These are phyloP conservation scores for Hypomecis atomaria DNA, from an alignment of 2,888 invertebrate species.

Conservation along the genomic window DNA sequence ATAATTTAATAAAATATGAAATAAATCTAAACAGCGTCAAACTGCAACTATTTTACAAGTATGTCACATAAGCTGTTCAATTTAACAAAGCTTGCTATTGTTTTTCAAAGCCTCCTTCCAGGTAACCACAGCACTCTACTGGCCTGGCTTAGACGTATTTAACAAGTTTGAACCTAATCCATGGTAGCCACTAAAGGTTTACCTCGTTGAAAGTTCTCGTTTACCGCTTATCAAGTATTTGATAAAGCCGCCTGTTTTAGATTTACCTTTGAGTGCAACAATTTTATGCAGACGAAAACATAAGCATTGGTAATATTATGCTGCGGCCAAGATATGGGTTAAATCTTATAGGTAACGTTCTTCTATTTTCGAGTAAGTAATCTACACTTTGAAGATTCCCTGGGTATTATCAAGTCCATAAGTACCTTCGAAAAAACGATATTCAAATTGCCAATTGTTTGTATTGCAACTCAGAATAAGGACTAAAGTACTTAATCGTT, in stretches of 20 bases:
- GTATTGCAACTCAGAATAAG: too few relatives aligned
- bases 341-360: too few relatives aligned
- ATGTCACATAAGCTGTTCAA: neutral
- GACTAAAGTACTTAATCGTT: too few relatives aligned
- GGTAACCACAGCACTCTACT: conserved; percentile 9
- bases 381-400: too few relatives aligned
- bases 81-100: conserved; percentile 5
- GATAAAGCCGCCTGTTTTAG: conserved; percentile 3
- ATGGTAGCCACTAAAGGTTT: conserved; percentile 19
- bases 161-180: conserved; percentile 24
- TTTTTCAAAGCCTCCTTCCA: conserved; percentile 1
- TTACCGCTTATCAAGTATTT: conserved; percentile 19
- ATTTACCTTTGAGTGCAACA: conserved; percentile 5
- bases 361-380: too few relatives aligned
- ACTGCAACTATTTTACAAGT: neutral
- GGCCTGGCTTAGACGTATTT: conserved; percentile 18
- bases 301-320: neutral
- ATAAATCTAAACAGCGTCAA: too few relatives aligned
- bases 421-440: too few relatives aligned
- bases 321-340: too few relatives aligned
- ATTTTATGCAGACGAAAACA: neutral
- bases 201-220: conserved; percentile 25
- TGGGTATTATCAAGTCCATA: too few relatives aligned
- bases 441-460: too few relatives aligned
- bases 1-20: too few relatives aligned